phyloP scores from a whole-genome alignment of 2,888 invertebrate species.

The Stomorhina lunata region DNA sequence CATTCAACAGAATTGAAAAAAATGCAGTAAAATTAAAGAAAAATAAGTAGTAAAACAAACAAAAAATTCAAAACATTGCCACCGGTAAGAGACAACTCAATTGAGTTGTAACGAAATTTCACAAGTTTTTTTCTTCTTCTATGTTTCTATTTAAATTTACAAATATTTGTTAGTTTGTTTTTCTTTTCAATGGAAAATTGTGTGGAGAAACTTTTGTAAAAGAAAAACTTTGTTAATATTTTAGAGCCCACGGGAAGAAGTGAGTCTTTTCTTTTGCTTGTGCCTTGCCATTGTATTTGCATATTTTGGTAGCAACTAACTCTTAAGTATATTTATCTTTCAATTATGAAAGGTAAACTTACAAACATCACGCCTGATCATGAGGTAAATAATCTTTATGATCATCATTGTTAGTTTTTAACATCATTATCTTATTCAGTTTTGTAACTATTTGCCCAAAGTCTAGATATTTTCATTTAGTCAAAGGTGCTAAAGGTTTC shows the following conservation, averaged over 20 bases:
- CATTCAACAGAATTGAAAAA: neutral
- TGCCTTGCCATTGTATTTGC: neutral
- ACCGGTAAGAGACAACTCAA: conserved; percentile 33
- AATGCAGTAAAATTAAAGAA: neutral
- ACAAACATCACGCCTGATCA: conserved; percentile 49
- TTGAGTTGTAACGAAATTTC: conserved; percentile 55
- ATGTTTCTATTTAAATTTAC: conserved; percentile 15
- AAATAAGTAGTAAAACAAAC: conserved; percentile 29
- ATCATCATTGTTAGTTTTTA: conserved; percentile 13
- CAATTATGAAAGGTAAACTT: conserved; percentile 58
- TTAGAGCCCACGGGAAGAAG: neutral
- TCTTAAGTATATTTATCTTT: conserved; percentile 40
- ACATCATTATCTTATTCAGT: conserved; percentile 24
- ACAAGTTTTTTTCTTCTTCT: neutral
- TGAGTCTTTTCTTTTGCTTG: conserved; percentile 22
- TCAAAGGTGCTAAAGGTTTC: conserved; percentile 52
- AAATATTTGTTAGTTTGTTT: conserved; percentile 41
- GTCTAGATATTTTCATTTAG: neutral
- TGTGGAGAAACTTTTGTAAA: conserved; percentile 28
- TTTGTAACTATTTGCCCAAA: conserved; percentile 20
- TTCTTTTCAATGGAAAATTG: conserved; percentile 27
- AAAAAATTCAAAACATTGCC: conserved; percentile 10
- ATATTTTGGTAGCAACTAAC: neutral
- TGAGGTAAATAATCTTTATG: neutral
- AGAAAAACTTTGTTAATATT: no score